These are phyloP conservation scores for Ispidina lecontei DNA, from an alignment of 2,797 vertebrate species.

Conservation along the genomic window DNA sequence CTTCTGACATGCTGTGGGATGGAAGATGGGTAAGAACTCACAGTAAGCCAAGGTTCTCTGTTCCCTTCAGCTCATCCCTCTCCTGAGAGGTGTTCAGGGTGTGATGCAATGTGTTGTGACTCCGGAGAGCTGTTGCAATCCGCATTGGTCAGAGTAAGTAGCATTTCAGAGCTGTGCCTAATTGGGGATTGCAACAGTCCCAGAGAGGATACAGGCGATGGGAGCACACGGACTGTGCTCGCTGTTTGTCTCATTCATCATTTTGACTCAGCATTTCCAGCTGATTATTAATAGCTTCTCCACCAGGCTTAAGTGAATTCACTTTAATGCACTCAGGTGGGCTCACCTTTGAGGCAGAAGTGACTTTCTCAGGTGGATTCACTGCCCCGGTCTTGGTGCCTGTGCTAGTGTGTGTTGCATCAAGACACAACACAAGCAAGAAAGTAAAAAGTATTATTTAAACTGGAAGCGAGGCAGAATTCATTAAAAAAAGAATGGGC, in stretches of 20 bases:
- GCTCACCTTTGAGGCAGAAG: constrained; percentile 17
- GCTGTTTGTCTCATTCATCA: constrained; percentile 38
- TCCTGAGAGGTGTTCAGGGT: not conserved
- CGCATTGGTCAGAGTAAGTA: constrained; percentile 11
- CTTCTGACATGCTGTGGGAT: not conserved
- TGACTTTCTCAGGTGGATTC: constrained; percentile 26
- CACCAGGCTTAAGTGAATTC: not conserved
- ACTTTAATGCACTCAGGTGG: not conserved
- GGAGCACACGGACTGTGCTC: not conserved
- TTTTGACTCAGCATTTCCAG: constrained; percentile 54
- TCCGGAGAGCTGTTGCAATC: constrained; percentile 39
- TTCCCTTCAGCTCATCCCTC: not conserved
- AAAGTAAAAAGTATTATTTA: constrained; percentile 39
- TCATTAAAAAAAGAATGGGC: constrained; percentile 27
- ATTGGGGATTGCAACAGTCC: constrained; percentile 54
- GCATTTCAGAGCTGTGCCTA: constrained; percentile 24
- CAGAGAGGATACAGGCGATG: not conserved
- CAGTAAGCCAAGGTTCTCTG: not conserved
- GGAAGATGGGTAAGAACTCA: not conserved
- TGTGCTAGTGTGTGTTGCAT: constrained; percentile 9
- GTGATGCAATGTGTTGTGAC: constrained; percentile 40
- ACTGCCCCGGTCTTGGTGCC: not conserved
- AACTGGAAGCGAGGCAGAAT: constrained; percentile 34
- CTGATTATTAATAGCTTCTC: constrained; percentile 37
- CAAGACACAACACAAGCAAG: constrained; percentile 29